A percentile compares a stretch with the other conserved stretches of the same genome.
Conservation (phyloP, 2,888 invertebrate genomes). For the Agrenia bidenticulata region DNA sequence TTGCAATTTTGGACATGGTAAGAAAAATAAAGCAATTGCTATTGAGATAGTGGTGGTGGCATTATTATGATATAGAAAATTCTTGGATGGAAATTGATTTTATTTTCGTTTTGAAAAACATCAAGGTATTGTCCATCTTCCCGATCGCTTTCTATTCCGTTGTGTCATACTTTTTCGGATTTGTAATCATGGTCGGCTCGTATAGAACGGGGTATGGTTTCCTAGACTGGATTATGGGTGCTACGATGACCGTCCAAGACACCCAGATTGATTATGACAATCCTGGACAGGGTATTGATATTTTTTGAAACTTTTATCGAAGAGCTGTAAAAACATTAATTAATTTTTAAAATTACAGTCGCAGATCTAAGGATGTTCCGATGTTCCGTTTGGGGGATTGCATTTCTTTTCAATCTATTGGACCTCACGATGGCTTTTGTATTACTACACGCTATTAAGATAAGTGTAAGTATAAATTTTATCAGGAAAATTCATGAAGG, state of each 20-base stretch:
- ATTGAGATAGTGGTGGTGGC: too few relatives aligned
- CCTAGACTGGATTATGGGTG: constrained; percentile 34
- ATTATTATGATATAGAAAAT: neutral
- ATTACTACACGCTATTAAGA: constrained; percentile 31
- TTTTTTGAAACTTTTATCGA: neutral
- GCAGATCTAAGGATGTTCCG: constrained; percentile 34
- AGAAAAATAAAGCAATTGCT: neutral
- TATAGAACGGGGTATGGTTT: constrained; percentile 34
- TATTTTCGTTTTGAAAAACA: too few relatives aligned
- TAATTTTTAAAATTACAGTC: constrained; percentile 13
- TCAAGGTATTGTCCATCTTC: constrained; percentile 19
- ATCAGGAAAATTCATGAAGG: neutral
- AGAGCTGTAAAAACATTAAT: neutral
- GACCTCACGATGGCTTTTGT: constrained; percentile 36
- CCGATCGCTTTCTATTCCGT: constrained; percentile 33
- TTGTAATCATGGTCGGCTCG: constrained; percentile 32
- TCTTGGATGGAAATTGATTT: neutral
- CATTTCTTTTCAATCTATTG: constrained; percentile 33
- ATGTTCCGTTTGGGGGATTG: constrained; percentile 41
- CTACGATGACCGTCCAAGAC: constrained; percentile 36
- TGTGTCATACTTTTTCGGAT: constrained; percentile 30
- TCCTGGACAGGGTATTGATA: constrained; percentile 29
- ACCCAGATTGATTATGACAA: constrained; percentile 19
- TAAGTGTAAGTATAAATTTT: constrained; percentile 31
- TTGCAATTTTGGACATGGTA: constrained; percentile 14